These are phyloP conservation scores for Pithys albifrons DNA, from an alignment of 2,113 vertebrate species.

Conservation along the genomic window DNA sequence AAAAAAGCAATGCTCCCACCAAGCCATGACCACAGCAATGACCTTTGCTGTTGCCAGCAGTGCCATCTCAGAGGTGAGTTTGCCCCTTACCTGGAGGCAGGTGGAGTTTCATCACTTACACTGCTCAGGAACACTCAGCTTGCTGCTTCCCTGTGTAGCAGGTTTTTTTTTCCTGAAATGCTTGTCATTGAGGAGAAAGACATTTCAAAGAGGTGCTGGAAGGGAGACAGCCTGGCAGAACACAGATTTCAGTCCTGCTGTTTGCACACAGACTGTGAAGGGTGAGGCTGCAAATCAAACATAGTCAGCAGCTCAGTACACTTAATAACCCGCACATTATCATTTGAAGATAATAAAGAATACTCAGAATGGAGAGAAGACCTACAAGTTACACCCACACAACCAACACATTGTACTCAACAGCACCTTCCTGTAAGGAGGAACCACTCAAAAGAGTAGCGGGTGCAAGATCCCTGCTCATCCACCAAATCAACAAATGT, in stretches of 20 bases:
- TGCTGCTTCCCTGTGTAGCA: neutral
- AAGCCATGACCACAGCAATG: neutral
- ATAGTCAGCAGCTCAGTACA: neutral
- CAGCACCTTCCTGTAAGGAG: neutral
- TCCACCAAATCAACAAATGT: neutral
- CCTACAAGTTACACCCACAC: neutral
- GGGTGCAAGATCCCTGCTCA: neutral
- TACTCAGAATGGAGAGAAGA: neutral
- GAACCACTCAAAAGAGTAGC: neutral
- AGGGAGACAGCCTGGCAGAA: neutral
- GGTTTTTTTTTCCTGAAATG: neutral
- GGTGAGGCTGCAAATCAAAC: neutral
- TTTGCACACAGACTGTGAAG: neutral
- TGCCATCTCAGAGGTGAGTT: neutral
- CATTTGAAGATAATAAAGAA: neutral
- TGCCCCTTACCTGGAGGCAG: neutral
- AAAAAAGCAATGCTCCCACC: neutral
- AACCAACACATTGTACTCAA: neutral
- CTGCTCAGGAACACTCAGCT: neutral
- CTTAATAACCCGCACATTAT: neutral
- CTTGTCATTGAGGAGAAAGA: neutral
- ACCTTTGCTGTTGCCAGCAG: neutral
- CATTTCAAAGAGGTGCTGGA: neutral
- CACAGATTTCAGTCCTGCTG: neutral
- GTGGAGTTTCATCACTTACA: neutral